These are phyloP conservation scores for Zoanthus sociatus DNA, from an alignment of 92 coral and sea anemone species.

Conservation along the genomic window DNA sequence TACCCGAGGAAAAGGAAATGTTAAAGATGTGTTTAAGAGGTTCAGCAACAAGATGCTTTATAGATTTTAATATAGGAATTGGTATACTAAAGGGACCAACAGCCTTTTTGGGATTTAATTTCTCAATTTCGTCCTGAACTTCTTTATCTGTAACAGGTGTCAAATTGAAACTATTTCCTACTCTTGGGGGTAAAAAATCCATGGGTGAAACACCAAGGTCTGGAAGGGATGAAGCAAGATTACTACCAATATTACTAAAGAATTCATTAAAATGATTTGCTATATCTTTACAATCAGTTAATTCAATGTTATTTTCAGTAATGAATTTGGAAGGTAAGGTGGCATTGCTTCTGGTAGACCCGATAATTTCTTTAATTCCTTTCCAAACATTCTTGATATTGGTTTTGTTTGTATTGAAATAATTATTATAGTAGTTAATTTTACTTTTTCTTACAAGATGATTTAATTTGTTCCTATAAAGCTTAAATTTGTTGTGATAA, in stretches of 20 bases:
- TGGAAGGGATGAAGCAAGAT: slow-evolving; percentile 1
- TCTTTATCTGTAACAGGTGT: background rate
- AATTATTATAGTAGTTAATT: background rate
- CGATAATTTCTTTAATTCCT: background rate
- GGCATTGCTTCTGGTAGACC: background rate
- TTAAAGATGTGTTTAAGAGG: background rate
- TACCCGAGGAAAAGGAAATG: background rate
- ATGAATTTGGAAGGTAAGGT: background rate
- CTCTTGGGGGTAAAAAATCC: slow-evolving; percentile 1
- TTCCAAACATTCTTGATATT: too few species aligned
- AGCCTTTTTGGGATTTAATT: background rate
- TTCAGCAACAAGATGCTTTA: too few species aligned
- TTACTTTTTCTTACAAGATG: background rate
- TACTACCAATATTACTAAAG: background rate
- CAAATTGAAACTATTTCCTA: background rate
- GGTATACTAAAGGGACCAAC: background rate
- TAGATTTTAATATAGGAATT: background rate
- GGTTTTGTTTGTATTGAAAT: background rate
- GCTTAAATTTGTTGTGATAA: too few species aligned
- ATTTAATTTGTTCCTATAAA: too few species aligned
- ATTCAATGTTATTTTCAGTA: background rate
- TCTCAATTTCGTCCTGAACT: background rate
- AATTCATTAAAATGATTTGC: background rate
- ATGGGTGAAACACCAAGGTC: background rate
- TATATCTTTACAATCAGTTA: background rate